These are phyloP conservation scores for Calidris pygmaea DNA, from an alignment of 2,113 vertebrate species.

Conservation along the genomic window DNA sequence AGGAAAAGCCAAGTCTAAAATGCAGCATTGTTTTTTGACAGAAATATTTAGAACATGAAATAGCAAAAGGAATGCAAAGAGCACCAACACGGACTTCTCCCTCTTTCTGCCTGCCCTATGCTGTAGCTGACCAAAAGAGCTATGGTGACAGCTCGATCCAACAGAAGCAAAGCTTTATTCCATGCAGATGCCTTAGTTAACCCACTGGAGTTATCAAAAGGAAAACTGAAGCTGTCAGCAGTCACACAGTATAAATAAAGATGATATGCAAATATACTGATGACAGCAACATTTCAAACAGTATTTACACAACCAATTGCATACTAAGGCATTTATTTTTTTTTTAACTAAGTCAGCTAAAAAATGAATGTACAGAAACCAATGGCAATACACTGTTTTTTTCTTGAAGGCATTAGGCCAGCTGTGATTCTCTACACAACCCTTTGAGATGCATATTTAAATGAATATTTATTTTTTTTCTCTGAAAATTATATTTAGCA, in stretches of 20 bases:
- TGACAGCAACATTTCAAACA: constrained; percentile 63
- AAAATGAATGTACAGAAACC: constrained; percentile 39
- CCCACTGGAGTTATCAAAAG: constrained; percentile 46
- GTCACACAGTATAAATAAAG: constrained; percentile 66
- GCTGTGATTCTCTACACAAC: constrained; percentile 68
- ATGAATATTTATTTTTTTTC: constrained; percentile 65
- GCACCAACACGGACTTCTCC: background rate
- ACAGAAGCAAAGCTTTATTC: constrained; percentile 4
- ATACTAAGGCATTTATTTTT: background rate
- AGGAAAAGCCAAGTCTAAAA: background rate
- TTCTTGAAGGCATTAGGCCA: constrained; percentile 66
- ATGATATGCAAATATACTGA: constrained; percentile 70
- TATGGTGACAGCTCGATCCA: background rate
- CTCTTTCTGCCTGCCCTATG: background rate
- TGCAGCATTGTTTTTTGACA: background rate
- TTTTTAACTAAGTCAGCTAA: constrained; percentile 38
- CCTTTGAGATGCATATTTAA: constrained; percentile 70
- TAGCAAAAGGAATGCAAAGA: background rate
- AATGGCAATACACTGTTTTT: constrained; percentile 23
- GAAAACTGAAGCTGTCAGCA: constrained; percentile 51
- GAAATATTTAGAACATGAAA: background rate
- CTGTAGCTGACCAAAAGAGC: background rate
- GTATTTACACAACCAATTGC: constrained; percentile 60
- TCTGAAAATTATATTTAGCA: constrained; percentile 69
- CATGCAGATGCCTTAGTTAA: constrained; percentile 49